phyloP scores from a whole-genome alignment of 1,140 invertebrate genomes.

The Pseudachorutes palmiensis region DNA sequence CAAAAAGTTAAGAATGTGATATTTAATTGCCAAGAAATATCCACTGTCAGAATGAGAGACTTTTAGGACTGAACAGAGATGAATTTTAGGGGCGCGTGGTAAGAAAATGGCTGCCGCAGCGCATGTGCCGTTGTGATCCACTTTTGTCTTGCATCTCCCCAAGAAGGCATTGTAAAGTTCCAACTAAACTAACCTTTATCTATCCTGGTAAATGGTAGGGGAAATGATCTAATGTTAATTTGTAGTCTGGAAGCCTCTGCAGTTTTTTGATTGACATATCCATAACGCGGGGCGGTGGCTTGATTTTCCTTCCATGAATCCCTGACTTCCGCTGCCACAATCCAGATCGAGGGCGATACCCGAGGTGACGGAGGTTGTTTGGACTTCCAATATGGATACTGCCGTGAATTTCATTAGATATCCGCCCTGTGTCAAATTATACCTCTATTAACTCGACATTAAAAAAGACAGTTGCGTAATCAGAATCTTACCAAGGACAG shows the following conservation, averaged over 20 bases:
- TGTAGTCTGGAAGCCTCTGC: background rate
- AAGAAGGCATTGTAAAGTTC: no score
- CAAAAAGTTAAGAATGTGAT: no score
- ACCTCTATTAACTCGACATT: background rate
- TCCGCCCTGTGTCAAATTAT: constrained; percentile 51
- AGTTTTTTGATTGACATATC: constrained; percentile 31
- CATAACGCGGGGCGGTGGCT: constrained; percentile 51
- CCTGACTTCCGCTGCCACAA: constrained; percentile 87
- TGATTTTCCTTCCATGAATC: constrained; percentile 77
- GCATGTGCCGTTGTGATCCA: no score
- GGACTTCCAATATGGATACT: constrained; percentile 71
- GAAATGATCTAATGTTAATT: constrained; percentile 26
- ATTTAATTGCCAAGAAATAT: no score
- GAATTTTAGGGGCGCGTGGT: no score
- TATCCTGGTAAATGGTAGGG: constrained; percentile 29
- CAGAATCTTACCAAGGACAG: constrained; percentile 62
- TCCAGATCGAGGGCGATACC: constrained; percentile 82
- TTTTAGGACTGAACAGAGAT: no score
- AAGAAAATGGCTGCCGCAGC: no score
- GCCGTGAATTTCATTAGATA: constrained; percentile 72
- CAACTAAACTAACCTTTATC: no score
- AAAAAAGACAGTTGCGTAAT: background rate
- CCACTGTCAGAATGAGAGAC: no score
- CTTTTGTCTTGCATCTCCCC: no score
- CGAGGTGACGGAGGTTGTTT: constrained; percentile 69